phyloP scores from a whole-genome alignment of 2,888 invertebrate genomes.

The Xanthia icteritia region DNA sequence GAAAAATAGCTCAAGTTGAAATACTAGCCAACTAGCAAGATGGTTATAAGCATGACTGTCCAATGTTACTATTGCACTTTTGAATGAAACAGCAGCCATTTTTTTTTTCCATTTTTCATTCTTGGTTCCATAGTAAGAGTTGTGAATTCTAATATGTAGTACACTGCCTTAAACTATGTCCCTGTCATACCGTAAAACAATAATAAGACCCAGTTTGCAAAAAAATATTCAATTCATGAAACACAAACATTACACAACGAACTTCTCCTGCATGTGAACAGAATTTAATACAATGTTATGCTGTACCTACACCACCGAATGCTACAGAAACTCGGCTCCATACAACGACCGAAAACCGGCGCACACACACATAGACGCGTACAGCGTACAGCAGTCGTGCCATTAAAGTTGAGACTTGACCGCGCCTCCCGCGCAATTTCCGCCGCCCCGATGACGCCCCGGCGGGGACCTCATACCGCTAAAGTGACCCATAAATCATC shows the following conservation, averaged over 20 bases:
- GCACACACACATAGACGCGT: background rate
- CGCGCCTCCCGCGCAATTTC: no score
- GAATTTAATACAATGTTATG: constrained; percentile 13
- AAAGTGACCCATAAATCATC: no score
- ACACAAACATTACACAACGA: constrained; percentile 7
- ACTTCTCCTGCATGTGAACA: background rate
- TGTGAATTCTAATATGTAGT: background rate
- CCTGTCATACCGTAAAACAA: background rate
- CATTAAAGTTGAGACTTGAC: no score
- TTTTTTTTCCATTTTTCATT: background rate
- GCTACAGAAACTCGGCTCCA: background rate
- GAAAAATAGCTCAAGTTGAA: no score
- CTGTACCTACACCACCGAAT: background rate
- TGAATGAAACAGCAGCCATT: no score
- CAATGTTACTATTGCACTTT: no score
- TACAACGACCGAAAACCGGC: background rate
- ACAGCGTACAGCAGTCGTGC: no score
- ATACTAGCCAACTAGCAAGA: no score
- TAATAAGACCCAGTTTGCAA: background rate
- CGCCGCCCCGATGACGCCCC: no score
- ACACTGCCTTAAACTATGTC: background rate
- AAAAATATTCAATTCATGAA: constrained; percentile 21
- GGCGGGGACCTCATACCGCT: no score
- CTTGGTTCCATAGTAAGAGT: background rate
- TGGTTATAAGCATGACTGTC: no score